These are phyloP conservation scores for Bruchidius siliquastri DNA, from an alignment of 2,888 invertebrate species.

Conservation along the genomic window DNA sequence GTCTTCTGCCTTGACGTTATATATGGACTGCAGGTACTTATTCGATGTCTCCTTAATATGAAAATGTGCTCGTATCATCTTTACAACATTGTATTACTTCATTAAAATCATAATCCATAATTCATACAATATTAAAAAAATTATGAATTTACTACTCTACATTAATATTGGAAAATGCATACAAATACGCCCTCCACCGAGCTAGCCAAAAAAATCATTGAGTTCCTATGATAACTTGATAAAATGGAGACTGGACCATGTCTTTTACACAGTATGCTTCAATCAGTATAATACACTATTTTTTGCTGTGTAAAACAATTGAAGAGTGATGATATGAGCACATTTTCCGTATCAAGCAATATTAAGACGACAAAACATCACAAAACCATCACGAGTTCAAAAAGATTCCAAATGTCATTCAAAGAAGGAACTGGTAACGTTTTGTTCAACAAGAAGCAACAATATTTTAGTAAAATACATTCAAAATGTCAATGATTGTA, in stretches of 20 bases:
- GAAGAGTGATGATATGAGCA: background rate
- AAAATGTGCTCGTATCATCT: background rate
- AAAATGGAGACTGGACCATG: too few species aligned
- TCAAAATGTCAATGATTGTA: constrained; percentile 8
- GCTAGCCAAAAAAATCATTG: too few species aligned
- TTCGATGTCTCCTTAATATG: background rate
- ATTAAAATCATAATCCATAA: too few species aligned
- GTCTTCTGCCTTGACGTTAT: too few species aligned
- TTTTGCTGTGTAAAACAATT: too few species aligned
- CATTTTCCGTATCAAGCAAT: background rate
- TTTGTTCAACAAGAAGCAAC: constrained; percentile 1
- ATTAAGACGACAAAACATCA: constrained; percentile 6
- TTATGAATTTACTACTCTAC: too few species aligned
- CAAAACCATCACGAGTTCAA: constrained; percentile 1
- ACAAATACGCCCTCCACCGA: too few species aligned
- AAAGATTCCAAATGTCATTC: background rate
- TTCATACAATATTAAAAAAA: too few species aligned
- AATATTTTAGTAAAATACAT: background rate
- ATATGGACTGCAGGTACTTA: background rate
- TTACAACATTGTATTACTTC: background rate
- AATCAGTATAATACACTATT: too few species aligned
- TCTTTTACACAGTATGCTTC: too few species aligned
- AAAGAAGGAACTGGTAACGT: constrained; percentile 8
- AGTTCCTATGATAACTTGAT: too few species aligned
- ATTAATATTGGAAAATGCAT: too few species aligned